Conservation (phyloP, 2,113 vertebrate genomes). For the Corapipo altera region DNA sequence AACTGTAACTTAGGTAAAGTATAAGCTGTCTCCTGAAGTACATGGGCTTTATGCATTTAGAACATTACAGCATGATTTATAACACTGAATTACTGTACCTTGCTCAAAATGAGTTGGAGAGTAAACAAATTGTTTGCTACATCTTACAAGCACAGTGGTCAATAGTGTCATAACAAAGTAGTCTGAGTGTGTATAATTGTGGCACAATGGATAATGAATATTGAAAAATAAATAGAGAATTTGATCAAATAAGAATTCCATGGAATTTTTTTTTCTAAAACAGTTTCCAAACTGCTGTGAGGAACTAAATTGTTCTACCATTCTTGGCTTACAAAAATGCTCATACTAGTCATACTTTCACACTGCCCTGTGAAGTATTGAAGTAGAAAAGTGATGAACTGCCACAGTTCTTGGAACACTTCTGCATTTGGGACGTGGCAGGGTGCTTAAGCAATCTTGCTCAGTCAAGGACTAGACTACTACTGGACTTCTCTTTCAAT, state of each 20-base stretch:
- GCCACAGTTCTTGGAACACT: background rate
- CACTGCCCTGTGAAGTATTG: background rate
- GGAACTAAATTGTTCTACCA: background rate
- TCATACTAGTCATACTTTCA: background rate
- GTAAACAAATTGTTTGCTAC: slow-evolving; percentile 24
- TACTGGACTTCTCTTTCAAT: background rate
- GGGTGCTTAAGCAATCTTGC: background rate
- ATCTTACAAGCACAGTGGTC: slow-evolving; percentile 26
- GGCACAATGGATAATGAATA: background rate
- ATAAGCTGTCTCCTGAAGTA: background rate
- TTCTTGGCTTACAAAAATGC: background rate
- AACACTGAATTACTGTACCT: slow-evolving; percentile 17
- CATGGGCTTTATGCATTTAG: background rate
- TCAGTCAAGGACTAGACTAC: background rate
- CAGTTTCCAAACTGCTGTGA: background rate
- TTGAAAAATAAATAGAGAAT: slow-evolving; percentile 8
- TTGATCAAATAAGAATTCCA: background rate
- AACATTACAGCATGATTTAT: background rate
- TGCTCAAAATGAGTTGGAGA: slow-evolving; percentile 18
- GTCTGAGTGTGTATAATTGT: background rate
- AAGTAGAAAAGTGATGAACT: slow-evolving; percentile 10
- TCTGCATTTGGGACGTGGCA: background rate
- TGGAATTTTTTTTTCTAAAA: background rate
- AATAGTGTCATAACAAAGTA: slow-evolving; percentile 27
- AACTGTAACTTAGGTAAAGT: background rate